Evolutionary conservation across 2,888 invertebrate species (phyloP), one percentile per base, ranked within the genome.

Genomic region (Cantharis rufa): DNA sequence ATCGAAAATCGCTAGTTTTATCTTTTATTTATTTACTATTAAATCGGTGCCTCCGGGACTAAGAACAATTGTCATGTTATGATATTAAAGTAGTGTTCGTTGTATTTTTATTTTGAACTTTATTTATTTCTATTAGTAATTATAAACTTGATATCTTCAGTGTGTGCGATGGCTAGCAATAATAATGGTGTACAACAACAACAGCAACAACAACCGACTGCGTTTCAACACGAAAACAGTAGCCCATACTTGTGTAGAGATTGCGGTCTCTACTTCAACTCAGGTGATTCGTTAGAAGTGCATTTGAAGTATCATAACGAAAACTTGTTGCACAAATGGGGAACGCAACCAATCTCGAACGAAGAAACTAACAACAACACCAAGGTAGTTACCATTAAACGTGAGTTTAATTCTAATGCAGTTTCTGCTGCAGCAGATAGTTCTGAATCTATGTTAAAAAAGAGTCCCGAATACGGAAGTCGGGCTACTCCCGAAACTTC

Each of bases 281-380:
- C 94, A 83, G 91, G 92, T 77, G 93, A 93, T 84, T 94, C 94
- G 78, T 90, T 95, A 82, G 93, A 94, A 84, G 94, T 95, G 80
- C 95, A 95, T 88, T 89, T 94, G 84, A 93, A 93, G 85, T 95
- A 95, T 87, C 94, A 94, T 84, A 93, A 94, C 87, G 94, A 94
- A 85, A 94, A 94, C 85, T 89, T 94, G 83, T 89, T 94, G 85
- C 92, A 91, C 81, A 93, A 93, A 88, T 94, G 94, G 94, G 92
- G 92, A 71, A 91, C 90, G 69, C 92, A 90, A 83, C 86, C 89
- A 32, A 86, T 86, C 70, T 90, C 84, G 3, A 81, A 84, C 86
- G 91, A 92, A 84, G 90, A 91, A 81, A 92, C 92, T 80, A 93
- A 93, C 85, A 93, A 94, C 88, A 90, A 89, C 83, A 89, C 87